These are phyloP conservation scores for Tympanoctomys barrerae DNA, from an alignment of 2,797 vertebrate species.

Conservation along the genomic window DNA sequence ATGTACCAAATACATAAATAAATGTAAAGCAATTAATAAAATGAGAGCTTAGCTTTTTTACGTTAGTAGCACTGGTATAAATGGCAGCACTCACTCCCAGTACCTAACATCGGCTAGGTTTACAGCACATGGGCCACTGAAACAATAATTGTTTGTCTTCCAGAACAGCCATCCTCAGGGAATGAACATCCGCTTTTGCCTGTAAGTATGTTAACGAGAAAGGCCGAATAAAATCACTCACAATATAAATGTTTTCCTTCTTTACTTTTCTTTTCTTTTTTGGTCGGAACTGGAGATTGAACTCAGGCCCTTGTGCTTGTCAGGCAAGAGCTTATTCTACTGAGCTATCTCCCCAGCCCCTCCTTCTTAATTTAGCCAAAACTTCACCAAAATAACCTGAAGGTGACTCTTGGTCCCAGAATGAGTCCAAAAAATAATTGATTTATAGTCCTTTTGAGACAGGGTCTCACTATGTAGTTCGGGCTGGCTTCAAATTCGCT, in stretches of 20 bases:
- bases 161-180: not conserved
- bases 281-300: too few species aligned
- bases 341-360: too few species aligned
- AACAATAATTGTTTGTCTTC: constrained; percentile 65
- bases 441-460: not conserved
- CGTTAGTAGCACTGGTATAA: not conserved
- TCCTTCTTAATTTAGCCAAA: constrained; percentile 81
- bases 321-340: too few species aligned
- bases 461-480: not conserved
- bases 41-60: not conserved
- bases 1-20: too few species aligned
- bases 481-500: not conserved
- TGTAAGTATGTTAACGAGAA: constrained; percentile 26
- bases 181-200: not conserved
- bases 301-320: too few species aligned
- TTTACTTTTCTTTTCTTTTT: not conserved
- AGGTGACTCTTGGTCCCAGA: constrained; percentile 71
- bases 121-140: constrained; percentile 71
- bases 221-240: constrained; percentile 78
- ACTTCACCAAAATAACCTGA: constrained; percentile 81
- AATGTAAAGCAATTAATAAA: not conserved
- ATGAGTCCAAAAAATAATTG: not conserved
- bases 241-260: constrained; percentile 83
- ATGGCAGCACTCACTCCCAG: constrained; percentile 75
- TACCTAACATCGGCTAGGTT: constrained; percentile 73